Evolutionary conservation across 1,140 invertebrate genomes (phyloP).

Genomic region (Mactra quadrangularis): DNA sequence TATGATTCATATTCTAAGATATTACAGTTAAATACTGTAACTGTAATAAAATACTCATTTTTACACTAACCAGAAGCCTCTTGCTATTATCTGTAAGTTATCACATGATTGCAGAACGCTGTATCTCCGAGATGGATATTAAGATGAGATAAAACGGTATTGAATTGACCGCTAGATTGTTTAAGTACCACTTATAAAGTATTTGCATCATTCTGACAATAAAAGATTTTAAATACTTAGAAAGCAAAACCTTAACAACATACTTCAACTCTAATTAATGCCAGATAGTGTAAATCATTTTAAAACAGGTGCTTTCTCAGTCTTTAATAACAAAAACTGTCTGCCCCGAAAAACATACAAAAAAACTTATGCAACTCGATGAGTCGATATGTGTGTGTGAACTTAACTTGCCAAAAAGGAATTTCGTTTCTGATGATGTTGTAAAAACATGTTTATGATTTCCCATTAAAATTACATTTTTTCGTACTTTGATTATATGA

Average conservation of each 20-base stretch:
- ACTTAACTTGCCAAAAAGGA: too few species aligned
- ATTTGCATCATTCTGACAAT: slow-evolving; percentile 39
- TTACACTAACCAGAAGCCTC: slow-evolving; percentile 37
- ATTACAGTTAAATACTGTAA: background rate
- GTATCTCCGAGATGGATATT: too few species aligned
- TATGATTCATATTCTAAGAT: too few species aligned
- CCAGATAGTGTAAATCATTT: slow-evolving; percentile 38
- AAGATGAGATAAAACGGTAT: too few species aligned
- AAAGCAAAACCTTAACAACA: slow-evolving; percentile 4
- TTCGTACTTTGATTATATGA: too few species aligned
- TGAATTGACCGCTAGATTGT: background rate
- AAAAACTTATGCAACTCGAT: background rate
- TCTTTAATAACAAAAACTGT: slow-evolving; percentile 11
- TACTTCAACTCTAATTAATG: slow-evolving; percentile 34
- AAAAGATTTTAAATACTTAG: slow-evolving; percentile 25
- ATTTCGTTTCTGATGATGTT: too few species aligned
- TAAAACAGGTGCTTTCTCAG: slow-evolving; percentile 35
- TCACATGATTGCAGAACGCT: too few species aligned
- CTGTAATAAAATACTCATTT: background rate
- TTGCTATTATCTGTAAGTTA: slow-evolving; percentile 15
- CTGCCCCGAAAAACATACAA: slow-evolving; percentile 1
- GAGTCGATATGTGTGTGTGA: too few species aligned
- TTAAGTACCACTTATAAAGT: slow-evolving; percentile 21
- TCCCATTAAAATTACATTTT: too few species aligned
- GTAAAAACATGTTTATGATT: too few species aligned